These are phyloP conservation scores for Hyppa rectilinea DNA, from an alignment of 2,888 invertebrate genomes.

Conservation along the genomic window DNA sequence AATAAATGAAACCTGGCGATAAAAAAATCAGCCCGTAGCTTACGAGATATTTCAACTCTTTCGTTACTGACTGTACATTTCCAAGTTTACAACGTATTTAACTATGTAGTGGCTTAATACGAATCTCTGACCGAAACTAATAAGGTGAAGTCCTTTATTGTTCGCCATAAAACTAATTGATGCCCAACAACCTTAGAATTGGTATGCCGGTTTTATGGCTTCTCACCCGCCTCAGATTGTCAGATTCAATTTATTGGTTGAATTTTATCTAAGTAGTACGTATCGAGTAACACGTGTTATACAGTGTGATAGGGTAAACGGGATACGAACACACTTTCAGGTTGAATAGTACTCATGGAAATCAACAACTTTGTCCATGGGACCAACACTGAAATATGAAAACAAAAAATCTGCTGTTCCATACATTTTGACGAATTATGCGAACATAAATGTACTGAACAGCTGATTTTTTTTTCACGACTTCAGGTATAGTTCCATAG, in stretches of 20 bases:
- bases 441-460: no score
- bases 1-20: no score
- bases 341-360: no score
- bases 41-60: constrained; percentile 29
- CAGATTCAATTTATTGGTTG: constrained; percentile 48
- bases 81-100: constrained; percentile 67
- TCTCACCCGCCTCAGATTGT: constrained; percentile 49
- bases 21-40: no score
- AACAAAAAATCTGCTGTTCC: no score
- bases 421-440: no score
- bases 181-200: constrained; percentile 74
- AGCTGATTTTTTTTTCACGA: no score
- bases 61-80: constrained; percentile 49
- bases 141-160: constrained; percentile 77
- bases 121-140: constrained; percentile 66
- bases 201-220: constrained; percentile 73
- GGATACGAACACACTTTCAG: no score
- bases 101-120: constrained; percentile 65
- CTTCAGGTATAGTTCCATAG: no score
- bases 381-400: no score
- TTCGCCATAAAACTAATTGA: constrained; percentile 82
- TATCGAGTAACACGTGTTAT: constrained; percentile 31
- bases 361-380: no score
- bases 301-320: no score
- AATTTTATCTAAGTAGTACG: constrained; percentile 42